Evolutionary conservation across 2,113 vertebrate genomes (phyloP).

Genomic region (Gymnorhina tibicen): DNA sequence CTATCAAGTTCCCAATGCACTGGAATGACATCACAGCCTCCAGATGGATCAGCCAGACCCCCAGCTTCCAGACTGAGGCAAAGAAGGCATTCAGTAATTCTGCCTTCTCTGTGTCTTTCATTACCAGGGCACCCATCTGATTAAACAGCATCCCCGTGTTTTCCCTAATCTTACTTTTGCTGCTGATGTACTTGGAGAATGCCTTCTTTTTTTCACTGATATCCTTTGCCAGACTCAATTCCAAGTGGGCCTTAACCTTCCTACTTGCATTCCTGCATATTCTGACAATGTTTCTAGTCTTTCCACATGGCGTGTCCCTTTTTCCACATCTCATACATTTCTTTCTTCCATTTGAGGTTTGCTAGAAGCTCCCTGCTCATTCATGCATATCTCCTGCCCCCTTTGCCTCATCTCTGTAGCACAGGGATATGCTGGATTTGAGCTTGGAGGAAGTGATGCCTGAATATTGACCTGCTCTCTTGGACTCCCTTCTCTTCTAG

Average conservation of each 20-base stretch:
- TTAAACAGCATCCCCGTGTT: neutral
- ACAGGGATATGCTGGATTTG: neutral
- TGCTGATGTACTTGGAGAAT: neutral
- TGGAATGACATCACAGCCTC: neutral
- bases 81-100: neutral
- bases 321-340: neutral
- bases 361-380: neutral
- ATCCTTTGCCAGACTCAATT: neutral
- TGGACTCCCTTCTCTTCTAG: neutral
- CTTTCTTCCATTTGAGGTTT: neutral
- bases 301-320: neutral
- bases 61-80: neutral
- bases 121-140: neutral
- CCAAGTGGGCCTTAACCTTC: neutral
- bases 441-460: neutral
- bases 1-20: neutral
- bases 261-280: neutral
- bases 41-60: neutral
- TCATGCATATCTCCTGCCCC: neutral
- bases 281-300: neutral
- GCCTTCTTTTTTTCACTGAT: neutral
- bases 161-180: neutral
- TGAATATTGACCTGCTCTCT: neutral
- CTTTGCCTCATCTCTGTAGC: neutral
- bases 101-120: neutral